Evolutionary conservation across 2,888 invertebrate genomes (phyloP).

Genomic region (Cephonodes hylas): DNA sequence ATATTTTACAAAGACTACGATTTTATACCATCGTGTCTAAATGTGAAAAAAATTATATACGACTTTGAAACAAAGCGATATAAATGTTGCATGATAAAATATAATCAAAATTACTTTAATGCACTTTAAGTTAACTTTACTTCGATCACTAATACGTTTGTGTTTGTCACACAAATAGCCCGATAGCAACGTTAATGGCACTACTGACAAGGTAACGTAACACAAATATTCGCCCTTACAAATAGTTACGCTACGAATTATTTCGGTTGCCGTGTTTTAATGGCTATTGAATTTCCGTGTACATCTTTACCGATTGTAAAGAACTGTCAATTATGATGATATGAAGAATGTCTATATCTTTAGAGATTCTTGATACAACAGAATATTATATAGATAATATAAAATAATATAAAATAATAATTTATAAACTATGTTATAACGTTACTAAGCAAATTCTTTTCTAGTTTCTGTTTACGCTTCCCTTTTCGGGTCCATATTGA

Average conservation of each 20-base stretch:
- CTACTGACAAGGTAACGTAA: conserved; percentile 94
- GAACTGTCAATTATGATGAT: not conserved
- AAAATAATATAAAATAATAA: too few relatives aligned
- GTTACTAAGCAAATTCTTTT: too few relatives aligned
- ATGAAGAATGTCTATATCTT: too few relatives aligned
- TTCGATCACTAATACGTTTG: conserved; percentile 73
- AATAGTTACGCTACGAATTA: conserved; percentile 41
- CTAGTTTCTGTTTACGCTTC: too few relatives aligned
- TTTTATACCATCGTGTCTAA: too few relatives aligned
- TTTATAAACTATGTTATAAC: too few relatives aligned
- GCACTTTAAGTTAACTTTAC: conserved; percentile 49
- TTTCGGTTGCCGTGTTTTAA: not conserved
- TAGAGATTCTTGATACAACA: too few relatives aligned
- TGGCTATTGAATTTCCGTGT: not conserved
- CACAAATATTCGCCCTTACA: conserved; percentile 46
- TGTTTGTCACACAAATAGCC: conserved; percentile 91
- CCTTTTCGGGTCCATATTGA: too few relatives aligned
- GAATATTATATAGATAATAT: too few relatives aligned
- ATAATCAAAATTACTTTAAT: conserved; percentile 30
- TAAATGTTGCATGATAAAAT: conserved; percentile 32
- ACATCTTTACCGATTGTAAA: not conserved
- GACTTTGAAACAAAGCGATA: conserved; percentile 16
- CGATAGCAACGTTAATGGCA: conserved; percentile 97
- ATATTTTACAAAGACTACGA: too few relatives aligned
- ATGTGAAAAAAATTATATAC: not conserved